Evolutionary conservation across 2,113 vertebrate genomes (phyloP).

Genomic region (Chaetura pelagica): DNA sequence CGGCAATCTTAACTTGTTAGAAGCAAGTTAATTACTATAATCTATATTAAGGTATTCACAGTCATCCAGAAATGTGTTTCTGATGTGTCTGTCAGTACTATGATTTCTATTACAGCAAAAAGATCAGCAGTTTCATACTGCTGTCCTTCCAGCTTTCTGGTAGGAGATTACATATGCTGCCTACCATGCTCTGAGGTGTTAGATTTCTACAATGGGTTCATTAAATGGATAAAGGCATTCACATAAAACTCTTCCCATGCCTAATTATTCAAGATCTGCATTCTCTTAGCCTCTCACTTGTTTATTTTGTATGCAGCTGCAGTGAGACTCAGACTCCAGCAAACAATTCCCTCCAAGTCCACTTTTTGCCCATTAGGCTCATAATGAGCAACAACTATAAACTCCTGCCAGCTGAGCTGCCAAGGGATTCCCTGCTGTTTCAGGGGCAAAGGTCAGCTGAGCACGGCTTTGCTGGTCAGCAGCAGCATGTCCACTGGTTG

Average conservation of each 20-base stretch:
- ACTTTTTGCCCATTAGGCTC: constrained; percentile 10
- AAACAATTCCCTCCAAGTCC: constrained; percentile 15
- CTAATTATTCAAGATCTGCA: constrained; percentile 28
- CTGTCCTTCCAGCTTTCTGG: neutral
- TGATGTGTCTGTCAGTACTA: constrained; percentile 26
- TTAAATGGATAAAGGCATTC: constrained; percentile 37
- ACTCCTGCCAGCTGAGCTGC: neutral
- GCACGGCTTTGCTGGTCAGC: neutral
- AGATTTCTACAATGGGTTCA: neutral
- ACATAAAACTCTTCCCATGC: neutral
- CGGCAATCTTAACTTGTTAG: constrained; percentile 45
- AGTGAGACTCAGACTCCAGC: neutral
- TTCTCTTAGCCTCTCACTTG: constrained; percentile 11
- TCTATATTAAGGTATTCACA: constrained; percentile 53
- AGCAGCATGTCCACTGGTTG: neutral
- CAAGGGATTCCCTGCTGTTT: neutral
- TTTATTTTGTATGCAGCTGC: constrained; percentile 39
- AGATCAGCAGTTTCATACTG: neutral
- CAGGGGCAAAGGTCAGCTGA: neutral
- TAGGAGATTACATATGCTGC: neutral
- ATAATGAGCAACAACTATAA: constrained; percentile 9
- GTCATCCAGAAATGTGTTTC: constrained; percentile 37
- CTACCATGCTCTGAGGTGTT: neutral
- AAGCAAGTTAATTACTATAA: constrained; percentile 61
- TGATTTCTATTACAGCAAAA: neutral